Percentiles rank a stretch among this genome's conserved stretches.
These are phyloP conservation scores for Orthosia cruda DNA, from an alignment of 2,888 invertebrate genomes.

Conservation along the genomic window DNA sequence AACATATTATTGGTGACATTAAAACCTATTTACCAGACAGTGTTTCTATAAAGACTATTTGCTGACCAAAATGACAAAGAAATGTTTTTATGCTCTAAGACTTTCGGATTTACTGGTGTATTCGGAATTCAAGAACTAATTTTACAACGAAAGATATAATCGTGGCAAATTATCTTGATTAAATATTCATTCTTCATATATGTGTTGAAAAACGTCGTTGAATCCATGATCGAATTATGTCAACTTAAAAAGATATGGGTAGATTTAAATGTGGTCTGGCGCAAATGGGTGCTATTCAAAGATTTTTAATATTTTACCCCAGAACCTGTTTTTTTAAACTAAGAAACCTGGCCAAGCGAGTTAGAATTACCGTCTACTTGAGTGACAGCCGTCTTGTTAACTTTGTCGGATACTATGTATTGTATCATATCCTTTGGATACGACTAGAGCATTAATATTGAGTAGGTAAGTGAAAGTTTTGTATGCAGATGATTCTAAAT, in stretches of 20 bases:
- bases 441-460: slow-evolving; percentile 28
- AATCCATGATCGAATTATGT: neutral
- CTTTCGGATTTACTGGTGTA: too few relatives aligned
- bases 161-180: too few relatives aligned
- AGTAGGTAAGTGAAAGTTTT: slow-evolving; percentile 44
- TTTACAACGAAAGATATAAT: too few relatives aligned
- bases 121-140: too few relatives aligned
- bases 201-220: neutral
- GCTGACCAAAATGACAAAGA: too few relatives aligned
- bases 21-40: too few relatives aligned
- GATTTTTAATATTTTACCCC: neutral
- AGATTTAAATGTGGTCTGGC: too few relatives aligned
- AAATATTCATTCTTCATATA: too few relatives aligned
- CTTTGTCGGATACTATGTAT: neutral
- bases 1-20: too few relatives aligned
- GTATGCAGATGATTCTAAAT: slow-evolving; percentile 45
- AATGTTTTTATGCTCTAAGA: too few relatives aligned
- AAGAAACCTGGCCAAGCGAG: neutral
- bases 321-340: neutral
- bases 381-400: neutral
- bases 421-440: slow-evolving; percentile 3
- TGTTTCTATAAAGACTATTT: too few relatives aligned
- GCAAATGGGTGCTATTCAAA: neutral
- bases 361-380: neutral
- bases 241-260: too few relatives aligned